These are phyloP conservation scores for Menidia menidia DNA, from an alignment of 2,797 vertebrate genomes.

Conservation along the genomic window DNA sequence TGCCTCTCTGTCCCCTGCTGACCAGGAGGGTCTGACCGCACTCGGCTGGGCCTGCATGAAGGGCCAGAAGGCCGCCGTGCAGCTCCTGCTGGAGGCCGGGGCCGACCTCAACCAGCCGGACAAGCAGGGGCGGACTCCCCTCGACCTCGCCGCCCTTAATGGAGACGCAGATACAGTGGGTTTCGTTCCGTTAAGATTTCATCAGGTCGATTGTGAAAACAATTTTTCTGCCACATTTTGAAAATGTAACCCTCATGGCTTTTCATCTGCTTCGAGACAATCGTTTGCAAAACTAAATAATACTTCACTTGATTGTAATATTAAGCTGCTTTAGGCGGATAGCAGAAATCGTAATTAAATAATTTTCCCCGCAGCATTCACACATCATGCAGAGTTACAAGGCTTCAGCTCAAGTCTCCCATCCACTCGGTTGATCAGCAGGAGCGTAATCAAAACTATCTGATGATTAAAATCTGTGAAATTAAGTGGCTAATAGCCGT, in stretches of 20 bases:
- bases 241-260: not conserved
- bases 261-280: not conserved
- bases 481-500: not conserved
- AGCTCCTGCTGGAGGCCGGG: slow-evolving; percentile 90
- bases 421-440: slow-evolving; percentile 38
- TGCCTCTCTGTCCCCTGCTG: slow-evolving; percentile 85
- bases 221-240: not conserved
- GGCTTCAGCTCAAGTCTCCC: slow-evolving; percentile 11
- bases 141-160: slow-evolving; percentile 95
- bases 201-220: not conserved
- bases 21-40: slow-evolving; percentile 93
- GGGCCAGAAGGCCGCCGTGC: slow-evolving; percentile 89
- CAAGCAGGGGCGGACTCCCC: slow-evolving; percentile 92
- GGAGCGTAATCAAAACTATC: slow-evolving; percentile 38
- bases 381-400: slow-evolving; percentile 25
- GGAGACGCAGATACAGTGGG: slow-evolving; percentile 95
- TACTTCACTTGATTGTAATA: slow-evolving; percentile 15
- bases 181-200: slow-evolving; percentile 34
- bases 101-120: slow-evolving; percentile 91
- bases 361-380: slow-evolving; percentile 31
- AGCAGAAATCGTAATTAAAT: slow-evolving; percentile 33
- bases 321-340: slow-evolving; percentile 25
- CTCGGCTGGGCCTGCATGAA: slow-evolving; percentile 96
- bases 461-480: slow-evolving; percentile 31
- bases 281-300: slow-evolving; percentile 4